Evolutionary conservation across 2,888 invertebrate species (phyloP).

Genomic region (Tetragnatha montana): DNA sequence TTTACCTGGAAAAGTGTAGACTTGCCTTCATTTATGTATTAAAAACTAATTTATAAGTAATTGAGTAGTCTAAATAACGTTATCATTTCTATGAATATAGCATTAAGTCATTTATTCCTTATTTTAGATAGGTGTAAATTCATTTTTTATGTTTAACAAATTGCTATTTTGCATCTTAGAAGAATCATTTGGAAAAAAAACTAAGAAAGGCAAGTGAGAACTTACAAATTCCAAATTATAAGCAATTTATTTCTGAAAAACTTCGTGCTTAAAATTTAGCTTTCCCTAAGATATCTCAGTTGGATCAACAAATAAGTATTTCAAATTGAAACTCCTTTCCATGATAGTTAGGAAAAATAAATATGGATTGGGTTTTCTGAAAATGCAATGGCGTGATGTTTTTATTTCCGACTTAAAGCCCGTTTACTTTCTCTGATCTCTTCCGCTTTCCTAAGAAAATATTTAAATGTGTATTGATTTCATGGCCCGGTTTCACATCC

Average conservation of each 20-base stretch:
- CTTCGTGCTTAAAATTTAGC: too few species aligned
- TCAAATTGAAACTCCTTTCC: background rate
- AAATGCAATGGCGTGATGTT: background rate
- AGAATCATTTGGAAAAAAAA: background rate
- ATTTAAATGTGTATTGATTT: background rate
- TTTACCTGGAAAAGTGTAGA: too few species aligned
- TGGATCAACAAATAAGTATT: background rate
- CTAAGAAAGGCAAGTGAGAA: too few species aligned
- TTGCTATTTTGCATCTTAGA: background rate
- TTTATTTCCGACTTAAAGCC: background rate
- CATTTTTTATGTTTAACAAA: background rate
- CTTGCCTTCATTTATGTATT: too few species aligned
- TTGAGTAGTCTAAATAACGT: too few species aligned
- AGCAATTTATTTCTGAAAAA: too few species aligned
- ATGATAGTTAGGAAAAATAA: background rate
- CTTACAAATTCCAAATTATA: too few species aligned
- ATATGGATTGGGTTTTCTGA: background rate
- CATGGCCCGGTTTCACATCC: background rate
- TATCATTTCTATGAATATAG: too few species aligned
- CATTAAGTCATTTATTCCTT: too few species aligned
- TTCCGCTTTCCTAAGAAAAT: background rate
- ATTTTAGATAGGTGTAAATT: too few species aligned
- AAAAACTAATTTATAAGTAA: too few species aligned
- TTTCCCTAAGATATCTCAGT: background rate
- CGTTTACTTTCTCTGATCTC: background rate